These are phyloP conservation scores for Percina caprodes DNA, from an alignment of 2,113 vertebrate genomes.

Conservation along the genomic window DNA sequence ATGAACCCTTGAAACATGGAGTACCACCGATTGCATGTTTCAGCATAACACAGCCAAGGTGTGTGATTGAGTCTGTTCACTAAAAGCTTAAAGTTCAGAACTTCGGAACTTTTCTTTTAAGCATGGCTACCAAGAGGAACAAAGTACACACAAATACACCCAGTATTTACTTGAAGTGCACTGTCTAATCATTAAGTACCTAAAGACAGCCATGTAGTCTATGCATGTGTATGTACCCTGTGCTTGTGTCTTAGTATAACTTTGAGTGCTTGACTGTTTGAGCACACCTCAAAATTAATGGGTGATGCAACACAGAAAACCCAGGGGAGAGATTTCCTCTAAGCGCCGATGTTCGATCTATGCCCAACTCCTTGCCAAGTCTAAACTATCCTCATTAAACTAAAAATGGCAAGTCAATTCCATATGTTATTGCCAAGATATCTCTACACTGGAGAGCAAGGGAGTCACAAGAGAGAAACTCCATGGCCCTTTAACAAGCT, in stretches of 20 bases:
- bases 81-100: slow-evolving; percentile 27
- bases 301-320: slow-evolving; percentile 68
- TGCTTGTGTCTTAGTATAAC: slow-evolving; percentile 16
- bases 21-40: slow-evolving; percentile 21
- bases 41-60: not conserved
- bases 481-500: slow-evolving; percentile 13
- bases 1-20: slow-evolving; percentile 11
- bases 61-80: slow-evolving; percentile 23
- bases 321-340: slow-evolving; percentile 71
- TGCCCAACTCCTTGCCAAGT: slow-evolving; percentile 68
- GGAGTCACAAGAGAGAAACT: slow-evolving; percentile 4
- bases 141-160: slow-evolving; percentile 38
- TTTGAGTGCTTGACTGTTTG: slow-evolving; percentile 37
- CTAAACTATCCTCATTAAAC: slow-evolving; percentile 78
- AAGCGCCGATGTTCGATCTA: slow-evolving; percentile 71
- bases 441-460: slow-evolving; percentile 37
- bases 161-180: slow-evolving; percentile 45
- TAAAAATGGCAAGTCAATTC: slow-evolving; percentile 68
- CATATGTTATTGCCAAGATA: slow-evolving; percentile 61
- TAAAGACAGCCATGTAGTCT: slow-evolving; percentile 17
- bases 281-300: slow-evolving; percentile 63
- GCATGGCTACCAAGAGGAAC: not conserved
- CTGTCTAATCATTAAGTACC: not conserved
- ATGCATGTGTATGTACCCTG: not conserved
- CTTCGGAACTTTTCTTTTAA: slow-evolving; percentile 29